These are phyloP conservation scores for Meiosimyza platycephala DNA, from an alignment of 2,888 invertebrate species.

Conservation along the genomic window DNA sequence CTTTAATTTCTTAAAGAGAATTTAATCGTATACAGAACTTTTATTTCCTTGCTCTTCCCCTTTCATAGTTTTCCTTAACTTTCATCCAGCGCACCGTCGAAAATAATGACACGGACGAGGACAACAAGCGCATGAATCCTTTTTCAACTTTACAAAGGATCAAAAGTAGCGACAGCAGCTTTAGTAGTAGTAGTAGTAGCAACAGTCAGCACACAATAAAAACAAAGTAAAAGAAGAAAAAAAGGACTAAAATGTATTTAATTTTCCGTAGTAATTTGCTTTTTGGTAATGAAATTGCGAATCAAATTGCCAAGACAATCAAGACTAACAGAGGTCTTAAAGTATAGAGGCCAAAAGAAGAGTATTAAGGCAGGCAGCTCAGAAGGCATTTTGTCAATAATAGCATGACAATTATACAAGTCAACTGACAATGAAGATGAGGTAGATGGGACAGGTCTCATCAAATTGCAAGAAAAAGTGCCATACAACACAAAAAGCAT, in stretches of 20 bases:
- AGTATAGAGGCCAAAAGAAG: no score
- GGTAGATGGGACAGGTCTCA: neutral
- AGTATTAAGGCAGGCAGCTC: no score
- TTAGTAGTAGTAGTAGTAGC: no score
- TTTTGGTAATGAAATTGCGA: slow-evolving; percentile 10
- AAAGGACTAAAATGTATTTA: slow-evolving; percentile 7
- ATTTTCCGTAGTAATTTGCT: slow-evolving; percentile 5
- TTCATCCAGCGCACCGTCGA: neutral
- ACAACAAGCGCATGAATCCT: slow-evolving; percentile 10
- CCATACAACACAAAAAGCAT: neutral
- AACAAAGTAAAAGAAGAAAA: neutral
- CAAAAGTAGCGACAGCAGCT: slow-evolving; percentile 16
- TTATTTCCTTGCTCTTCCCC: no score
- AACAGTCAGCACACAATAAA: no score
- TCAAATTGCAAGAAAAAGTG: neutral
- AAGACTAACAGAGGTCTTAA: no score
- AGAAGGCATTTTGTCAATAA: no score
- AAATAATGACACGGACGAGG: neutral
- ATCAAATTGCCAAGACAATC: slow-evolving; percentile 4
- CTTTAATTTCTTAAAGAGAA: no score
- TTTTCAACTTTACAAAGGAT: slow-evolving; percentile 22
- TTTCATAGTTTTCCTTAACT: no score
- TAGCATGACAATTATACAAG: no score
- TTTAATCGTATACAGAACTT: no score
- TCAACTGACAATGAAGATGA: no score